phyloP scores from a whole-genome alignment of 2,797 vertebrate genomes.

The Lepilemur ruficaudatus region DNA sequence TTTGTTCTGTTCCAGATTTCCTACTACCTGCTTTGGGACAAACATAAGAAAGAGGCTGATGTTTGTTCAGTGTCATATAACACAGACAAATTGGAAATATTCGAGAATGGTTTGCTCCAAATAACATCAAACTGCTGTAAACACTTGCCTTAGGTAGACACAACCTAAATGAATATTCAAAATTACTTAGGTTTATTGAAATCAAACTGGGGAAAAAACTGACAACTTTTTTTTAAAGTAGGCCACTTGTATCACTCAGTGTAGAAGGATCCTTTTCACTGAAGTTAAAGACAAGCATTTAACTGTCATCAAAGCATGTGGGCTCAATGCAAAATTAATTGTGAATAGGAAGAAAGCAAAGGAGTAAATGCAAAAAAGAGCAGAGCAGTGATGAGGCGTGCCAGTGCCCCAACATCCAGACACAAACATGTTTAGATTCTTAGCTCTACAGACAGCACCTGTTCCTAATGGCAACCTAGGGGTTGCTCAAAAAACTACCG shows the following conservation, averaged over 20 bases:
- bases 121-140: neutral
- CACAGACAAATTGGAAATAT: neutral
- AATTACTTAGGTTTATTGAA: neutral
- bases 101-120: neutral
- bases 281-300: neutral
- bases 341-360: neutral
- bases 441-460: neutral
- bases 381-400: rapidly evolving
- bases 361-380: neutral
- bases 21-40: neutral
- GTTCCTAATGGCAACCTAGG: rapidly evolving
- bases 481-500: too few relatives aligned
- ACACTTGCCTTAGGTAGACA: neutral
- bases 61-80: neutral
- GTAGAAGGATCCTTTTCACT: neutral
- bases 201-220: neutral
- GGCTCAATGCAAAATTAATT: neutral
- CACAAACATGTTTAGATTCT: neutral
- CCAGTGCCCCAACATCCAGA: neutral
- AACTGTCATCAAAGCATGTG: neutral
- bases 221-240: neutral
- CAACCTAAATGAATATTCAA: neutral
- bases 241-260: neutral
- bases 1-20: neutral
- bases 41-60: neutral